Evolutionary conservation across 2,113 vertebrate species (phyloP).

Genomic region (Lophura nycthemera): DNA sequence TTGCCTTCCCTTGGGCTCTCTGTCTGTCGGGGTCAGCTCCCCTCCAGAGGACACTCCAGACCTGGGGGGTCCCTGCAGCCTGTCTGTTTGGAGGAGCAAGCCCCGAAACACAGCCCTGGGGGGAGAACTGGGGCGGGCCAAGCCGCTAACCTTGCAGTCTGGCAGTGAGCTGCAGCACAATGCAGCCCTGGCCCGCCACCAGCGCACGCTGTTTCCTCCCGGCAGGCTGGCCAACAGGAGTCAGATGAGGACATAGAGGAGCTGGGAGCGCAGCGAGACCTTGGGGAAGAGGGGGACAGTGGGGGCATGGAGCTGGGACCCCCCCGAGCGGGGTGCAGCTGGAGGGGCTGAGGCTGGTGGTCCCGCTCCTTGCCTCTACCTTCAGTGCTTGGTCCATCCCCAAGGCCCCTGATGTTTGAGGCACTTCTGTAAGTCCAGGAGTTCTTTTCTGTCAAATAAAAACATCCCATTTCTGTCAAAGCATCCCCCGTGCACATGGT

Average conservation of each 20-base stretch:
- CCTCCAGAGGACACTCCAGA: not conserved
- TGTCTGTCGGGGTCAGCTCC: not conserved
- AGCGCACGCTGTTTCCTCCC: constrained; percentile 57
- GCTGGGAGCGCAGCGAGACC: not conserved
- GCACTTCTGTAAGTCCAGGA: not conserved
- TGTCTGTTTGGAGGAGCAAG: constrained; percentile 3
- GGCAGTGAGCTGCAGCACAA: constrained; percentile 50
- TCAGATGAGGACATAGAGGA: constrained; percentile 66
- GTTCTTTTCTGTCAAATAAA: not conserved
- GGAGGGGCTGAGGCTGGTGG: not conserved
- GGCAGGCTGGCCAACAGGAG: constrained; percentile 54
- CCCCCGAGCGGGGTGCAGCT: not conserved
- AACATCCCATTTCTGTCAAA: fast-evolving
- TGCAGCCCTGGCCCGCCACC: constrained; percentile 53
- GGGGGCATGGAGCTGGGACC: not conserved
- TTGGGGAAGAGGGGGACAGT: not conserved
- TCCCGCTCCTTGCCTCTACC: not conserved
- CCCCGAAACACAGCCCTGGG: not conserved
- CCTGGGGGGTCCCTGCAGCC: not conserved
- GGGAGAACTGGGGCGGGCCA: not conserved
- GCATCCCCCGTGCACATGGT: not conserved
- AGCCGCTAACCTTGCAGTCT: constrained; percentile 14
- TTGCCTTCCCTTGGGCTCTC: not conserved
- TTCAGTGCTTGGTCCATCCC: not conserved
- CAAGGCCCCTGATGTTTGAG: not conserved